These are phyloP conservation scores for Cercocebus atys DNA, from an alignment of 2,113 vertebrate species.

Conservation along the genomic window DNA sequence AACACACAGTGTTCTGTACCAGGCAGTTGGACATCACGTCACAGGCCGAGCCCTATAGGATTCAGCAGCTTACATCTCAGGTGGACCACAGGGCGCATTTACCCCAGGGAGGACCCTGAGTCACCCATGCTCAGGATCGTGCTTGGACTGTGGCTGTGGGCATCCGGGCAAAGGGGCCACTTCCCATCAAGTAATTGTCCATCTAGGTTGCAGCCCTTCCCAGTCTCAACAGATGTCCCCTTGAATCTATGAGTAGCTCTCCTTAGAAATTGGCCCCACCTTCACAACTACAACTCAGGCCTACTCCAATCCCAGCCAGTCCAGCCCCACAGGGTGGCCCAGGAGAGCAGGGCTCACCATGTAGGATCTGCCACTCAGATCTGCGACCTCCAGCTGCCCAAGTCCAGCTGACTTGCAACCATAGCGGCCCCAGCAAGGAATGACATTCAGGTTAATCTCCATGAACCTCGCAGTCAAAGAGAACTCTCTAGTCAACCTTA, in stretches of 20 bases:
- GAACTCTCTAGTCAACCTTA: slow-evolving; percentile 67
- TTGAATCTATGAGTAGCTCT: background rate
- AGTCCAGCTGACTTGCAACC: slow-evolving; percentile 55
- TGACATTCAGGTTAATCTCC: slow-evolving; percentile 64
- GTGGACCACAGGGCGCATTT: accelerated
- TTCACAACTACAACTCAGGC: background rate
- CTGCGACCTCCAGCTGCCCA: background rate
- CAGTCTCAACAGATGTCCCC: background rate
- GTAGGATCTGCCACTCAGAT: background rate
- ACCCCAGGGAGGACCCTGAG: background rate
- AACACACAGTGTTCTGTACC: accelerated
- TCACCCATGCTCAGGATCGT: accelerated
- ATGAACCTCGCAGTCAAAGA: slow-evolving; percentile 66
- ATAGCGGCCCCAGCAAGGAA: slow-evolving; percentile 69
- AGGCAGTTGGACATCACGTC: accelerated
- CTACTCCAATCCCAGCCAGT: background rate
- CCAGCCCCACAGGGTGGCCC: background rate
- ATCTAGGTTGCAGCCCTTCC: background rate
- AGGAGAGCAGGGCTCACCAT: background rate
- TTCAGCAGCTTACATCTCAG: no score
- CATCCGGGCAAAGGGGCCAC: background rate
- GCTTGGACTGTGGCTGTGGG: no score
- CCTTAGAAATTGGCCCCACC: background rate
- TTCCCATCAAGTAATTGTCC: background rate
- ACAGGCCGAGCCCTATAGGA: accelerated